These are phyloP conservation scores for Ichneumon xanthorius DNA, from an alignment of 2,888 invertebrate genomes.

Conservation along the genomic window DNA sequence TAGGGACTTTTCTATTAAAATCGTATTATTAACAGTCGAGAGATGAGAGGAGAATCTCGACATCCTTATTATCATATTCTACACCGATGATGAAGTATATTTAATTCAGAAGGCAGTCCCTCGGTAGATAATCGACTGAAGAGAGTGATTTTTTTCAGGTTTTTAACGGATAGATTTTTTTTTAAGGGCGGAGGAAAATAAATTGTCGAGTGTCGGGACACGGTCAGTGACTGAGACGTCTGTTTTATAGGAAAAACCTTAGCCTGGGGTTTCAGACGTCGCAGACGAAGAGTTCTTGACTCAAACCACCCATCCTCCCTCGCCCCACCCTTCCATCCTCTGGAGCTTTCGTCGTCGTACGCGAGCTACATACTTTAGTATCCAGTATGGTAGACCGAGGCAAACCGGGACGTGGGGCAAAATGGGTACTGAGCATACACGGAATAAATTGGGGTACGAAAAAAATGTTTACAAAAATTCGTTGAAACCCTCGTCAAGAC, in stretches of 20 bases:
- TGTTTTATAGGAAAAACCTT: slow-evolving; percentile 1
- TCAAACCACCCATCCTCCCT: background rate
- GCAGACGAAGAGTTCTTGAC: slow-evolving; percentile 23
- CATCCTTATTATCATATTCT: background rate
- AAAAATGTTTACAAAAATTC: too few relatives aligned
- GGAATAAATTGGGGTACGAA: too few relatives aligned
- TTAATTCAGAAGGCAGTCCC: background rate
- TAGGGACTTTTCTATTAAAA: background rate
- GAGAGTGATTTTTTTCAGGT: background rate
- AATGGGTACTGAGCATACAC: too few relatives aligned
- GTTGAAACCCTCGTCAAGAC: background rate
- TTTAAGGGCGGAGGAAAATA: background rate
- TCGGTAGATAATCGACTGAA: background rate
- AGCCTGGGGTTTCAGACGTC: slow-evolving; percentile 7
- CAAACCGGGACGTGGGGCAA: too few relatives aligned
- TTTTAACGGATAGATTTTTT: background rate
- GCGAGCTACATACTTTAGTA: slow-evolving; percentile 34
- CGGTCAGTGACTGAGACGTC: slow-evolving; percentile 21
- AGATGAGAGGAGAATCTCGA: background rate
- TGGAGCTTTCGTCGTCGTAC: slow-evolving; percentile 21
- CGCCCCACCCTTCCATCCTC: slow-evolving; percentile 5
- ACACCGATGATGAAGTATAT: background rate
- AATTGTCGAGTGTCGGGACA: background rate
- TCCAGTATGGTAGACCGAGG: background rate
- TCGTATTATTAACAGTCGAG: background rate